phyloP scores from a whole-genome alignment of 35 echinoderm and acorn worm genomes.

The Patiria miniata region DNA sequence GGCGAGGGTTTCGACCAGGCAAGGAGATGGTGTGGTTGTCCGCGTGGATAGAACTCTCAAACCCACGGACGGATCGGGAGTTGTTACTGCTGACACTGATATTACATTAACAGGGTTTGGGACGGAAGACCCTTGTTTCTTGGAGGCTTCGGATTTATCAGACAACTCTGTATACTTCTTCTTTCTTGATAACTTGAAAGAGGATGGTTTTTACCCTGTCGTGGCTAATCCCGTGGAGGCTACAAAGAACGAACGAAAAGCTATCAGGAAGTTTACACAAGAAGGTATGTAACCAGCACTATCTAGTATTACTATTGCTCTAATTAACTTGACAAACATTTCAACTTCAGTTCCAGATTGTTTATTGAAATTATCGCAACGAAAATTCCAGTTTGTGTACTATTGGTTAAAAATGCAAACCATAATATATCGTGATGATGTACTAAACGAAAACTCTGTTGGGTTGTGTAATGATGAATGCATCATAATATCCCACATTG shows the following conservation, averaged over 20 bases:
- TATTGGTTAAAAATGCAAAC: too few relatives aligned
- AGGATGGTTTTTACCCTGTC: neutral
- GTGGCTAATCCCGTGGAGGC: constrained; percentile 4
- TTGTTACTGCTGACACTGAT: neutral
- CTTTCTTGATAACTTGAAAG: neutral
- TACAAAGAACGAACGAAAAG: neutral
- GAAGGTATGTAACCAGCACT: neutral
- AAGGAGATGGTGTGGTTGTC: neutral
- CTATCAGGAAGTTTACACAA: neutral
- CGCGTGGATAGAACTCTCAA: constrained; percentile 20
- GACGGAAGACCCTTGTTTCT: constrained; percentile 41
- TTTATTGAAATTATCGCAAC: too few relatives aligned
- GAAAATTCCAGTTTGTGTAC: too few relatives aligned
- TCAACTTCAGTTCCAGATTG: too few relatives aligned
- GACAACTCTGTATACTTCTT: constrained; percentile 13
- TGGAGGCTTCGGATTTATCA: neutral
- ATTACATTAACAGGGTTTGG: constrained; percentile 20
- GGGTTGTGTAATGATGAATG: too few relatives aligned
- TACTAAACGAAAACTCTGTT: too few relatives aligned
- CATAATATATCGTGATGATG: too few relatives aligned
- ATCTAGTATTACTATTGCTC: too few relatives aligned
- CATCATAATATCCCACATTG: too few relatives aligned
- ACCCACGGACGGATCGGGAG: neutral
- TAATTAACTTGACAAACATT: too few relatives aligned
- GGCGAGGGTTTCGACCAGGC: neutral